phyloP scores from a whole-genome alignment of 2,888 invertebrate genomes.

The Apodemia hepburni region DNA sequence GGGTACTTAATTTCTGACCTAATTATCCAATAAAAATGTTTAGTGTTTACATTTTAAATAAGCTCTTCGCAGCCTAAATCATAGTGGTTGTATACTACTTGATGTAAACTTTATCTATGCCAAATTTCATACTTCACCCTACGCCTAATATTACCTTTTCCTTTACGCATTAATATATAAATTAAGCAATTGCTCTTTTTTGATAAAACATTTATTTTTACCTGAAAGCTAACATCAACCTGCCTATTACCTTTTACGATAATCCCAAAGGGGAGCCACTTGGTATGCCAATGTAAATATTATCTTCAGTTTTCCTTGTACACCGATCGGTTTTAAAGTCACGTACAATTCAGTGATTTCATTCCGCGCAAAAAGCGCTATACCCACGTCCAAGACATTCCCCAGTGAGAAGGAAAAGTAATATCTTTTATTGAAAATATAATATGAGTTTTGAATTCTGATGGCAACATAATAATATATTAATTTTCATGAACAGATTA shows the following conservation, averaged over 20 bases:
- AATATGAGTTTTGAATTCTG: constrained; percentile 7
- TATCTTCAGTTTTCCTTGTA: constrained; percentile 59
- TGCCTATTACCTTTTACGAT: constrained; percentile 36
- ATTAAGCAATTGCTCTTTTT: neutral
- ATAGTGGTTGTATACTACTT: too few species aligned
- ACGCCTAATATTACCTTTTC: too few species aligned
- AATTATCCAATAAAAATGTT: too few species aligned
- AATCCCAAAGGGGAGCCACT: constrained; percentile 42
- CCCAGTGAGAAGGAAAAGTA: constrained; percentile 31
- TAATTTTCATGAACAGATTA: constrained; percentile 4
- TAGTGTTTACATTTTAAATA: too few species aligned
- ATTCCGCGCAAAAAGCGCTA: constrained; percentile 53
- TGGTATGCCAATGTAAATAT: constrained; percentile 60
- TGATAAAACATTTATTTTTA: neutral
- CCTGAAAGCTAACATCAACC: neutral
- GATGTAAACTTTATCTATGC: too few species aligned
- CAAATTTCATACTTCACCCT: too few species aligned
- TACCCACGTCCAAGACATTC: constrained; percentile 44
- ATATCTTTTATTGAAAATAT: constrained; percentile 11
- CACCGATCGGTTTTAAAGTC: constrained; percentile 62
- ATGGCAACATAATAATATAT: neutral
- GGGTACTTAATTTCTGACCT: too few species aligned
- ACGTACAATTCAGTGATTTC: constrained; percentile 66
- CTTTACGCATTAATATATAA: too few species aligned
- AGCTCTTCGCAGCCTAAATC: too few species aligned